phyloP scores from a whole-genome alignment of 2,113 vertebrate genomes.

The Oryzias celebensis region DNA sequence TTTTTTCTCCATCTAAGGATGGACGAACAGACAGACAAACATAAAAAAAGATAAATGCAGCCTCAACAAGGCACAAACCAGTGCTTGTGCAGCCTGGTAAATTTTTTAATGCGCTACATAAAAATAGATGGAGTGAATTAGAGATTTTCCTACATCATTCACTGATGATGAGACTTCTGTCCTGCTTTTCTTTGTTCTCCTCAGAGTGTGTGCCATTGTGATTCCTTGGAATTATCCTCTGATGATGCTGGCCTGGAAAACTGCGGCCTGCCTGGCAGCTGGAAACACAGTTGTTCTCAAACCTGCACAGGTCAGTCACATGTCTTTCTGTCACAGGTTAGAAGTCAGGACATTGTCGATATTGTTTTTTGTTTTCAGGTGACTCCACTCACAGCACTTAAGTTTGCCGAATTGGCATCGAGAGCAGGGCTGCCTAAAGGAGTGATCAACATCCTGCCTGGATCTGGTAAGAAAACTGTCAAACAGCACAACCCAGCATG shows the following conservation, averaged over 20 bases:
- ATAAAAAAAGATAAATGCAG: too few species aligned
- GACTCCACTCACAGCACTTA: constrained; percentile 86
- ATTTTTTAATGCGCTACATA: too few species aligned
- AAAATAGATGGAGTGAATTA: too few species aligned
- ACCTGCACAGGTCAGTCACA: constrained; percentile 81
- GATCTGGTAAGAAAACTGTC: constrained; percentile 74
- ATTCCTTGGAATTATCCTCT: constrained; percentile 91
- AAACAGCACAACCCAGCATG: neutral
- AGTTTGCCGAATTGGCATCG: constrained; percentile 84
- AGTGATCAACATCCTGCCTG: constrained; percentile 84
- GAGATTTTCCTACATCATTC: too few species aligned
- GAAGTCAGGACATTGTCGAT: neutral
- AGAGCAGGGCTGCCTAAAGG: constrained; percentile 85
- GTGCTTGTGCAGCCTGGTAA: too few species aligned
- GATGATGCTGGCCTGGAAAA: constrained; percentile 91
- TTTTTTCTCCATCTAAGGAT: too few species aligned
- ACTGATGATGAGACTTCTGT: too few species aligned
- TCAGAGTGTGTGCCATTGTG: constrained; percentile 85
- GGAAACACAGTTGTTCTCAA: constrained; percentile 88
- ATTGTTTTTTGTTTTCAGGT: constrained; percentile 69
- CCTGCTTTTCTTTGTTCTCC: neutral
- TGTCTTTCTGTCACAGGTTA: neutral
- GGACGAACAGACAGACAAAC: too few species aligned
- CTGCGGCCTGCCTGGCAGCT: constrained; percentile 83
- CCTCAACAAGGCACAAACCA: too few species aligned